Percentiles rank a stretch among this genome's conserved stretches.
Conservation (phyloP, 2,888 invertebrate species). For the Eupithecia pulchellata region DNA sequence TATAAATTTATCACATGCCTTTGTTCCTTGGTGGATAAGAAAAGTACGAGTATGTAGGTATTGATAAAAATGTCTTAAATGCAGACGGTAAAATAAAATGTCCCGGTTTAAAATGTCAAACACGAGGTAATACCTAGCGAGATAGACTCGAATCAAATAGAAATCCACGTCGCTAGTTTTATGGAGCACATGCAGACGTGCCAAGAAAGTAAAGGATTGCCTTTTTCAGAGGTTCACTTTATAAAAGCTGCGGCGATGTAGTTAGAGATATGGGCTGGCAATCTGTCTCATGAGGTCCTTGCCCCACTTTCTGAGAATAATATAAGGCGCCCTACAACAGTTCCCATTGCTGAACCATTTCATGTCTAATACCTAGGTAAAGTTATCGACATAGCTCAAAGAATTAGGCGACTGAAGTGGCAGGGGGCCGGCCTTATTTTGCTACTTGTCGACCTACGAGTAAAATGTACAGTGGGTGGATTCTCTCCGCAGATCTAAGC, state of each 20-base stretch:
- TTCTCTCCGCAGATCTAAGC: background rate
- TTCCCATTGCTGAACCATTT: background rate
- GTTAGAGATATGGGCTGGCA: conserved; percentile 5
- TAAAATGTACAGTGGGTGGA: background rate
- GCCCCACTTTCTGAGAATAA: background rate
- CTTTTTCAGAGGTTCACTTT: conserved; percentile 16
- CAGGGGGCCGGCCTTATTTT: too few relatives aligned
- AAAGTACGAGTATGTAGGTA: background rate
- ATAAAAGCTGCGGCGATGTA: conserved; percentile 8
- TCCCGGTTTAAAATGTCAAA: conserved; percentile 2
- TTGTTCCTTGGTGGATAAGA: background rate
- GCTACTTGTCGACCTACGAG: background rate
- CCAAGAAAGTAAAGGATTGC: conserved; percentile 6
- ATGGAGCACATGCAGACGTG: conserved; percentile 13
- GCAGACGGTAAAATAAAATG: background rate
- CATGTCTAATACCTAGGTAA: background rate
- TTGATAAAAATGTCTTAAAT: background rate
- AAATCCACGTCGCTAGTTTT: conserved; percentile 13
- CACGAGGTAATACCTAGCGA: background rate
- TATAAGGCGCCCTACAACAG: background rate
- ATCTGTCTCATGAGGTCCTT: conserved; percentile 10
- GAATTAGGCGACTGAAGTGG: too few relatives aligned
- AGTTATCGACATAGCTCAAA: too few relatives aligned
- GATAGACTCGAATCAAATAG: conserved; percentile 10
- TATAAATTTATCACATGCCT: background rate